These are phyloP conservation scores for Ibidorhyncha struthersii DNA, from an alignment of 2,113 vertebrate species.

Conservation along the genomic window DNA sequence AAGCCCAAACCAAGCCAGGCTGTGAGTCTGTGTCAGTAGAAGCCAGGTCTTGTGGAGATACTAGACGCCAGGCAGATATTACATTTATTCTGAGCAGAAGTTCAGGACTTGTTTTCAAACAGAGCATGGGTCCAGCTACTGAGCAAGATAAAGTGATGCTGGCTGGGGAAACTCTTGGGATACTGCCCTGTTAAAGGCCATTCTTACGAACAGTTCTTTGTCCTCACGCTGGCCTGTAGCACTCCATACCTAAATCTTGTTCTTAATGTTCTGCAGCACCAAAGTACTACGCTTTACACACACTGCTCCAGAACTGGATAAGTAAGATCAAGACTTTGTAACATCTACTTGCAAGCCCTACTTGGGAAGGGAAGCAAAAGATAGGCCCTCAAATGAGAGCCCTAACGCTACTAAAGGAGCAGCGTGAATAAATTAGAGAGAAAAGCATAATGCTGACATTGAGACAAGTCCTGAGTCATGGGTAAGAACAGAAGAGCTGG, in stretches of 20 bases:
- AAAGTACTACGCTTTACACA: not conserved
- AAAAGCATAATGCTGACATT: not conserved
- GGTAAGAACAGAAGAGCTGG: not conserved
- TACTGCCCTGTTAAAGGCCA: not conserved
- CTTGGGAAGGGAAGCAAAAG: not conserved
- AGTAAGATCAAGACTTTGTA: not conserved
- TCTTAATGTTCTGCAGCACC: not conserved
- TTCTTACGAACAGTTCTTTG: not conserved
- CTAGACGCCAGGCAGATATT: not conserved
- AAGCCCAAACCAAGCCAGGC: not conserved
- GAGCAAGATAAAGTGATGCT: not conserved
- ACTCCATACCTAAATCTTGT: not conserved
- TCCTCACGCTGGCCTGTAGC: not conserved
- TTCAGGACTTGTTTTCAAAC: not conserved
- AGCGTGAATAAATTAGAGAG: not conserved
- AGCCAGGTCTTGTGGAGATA: not conserved
- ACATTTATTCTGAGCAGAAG: not conserved
- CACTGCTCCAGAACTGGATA: not conserved
- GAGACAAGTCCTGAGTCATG: not conserved
- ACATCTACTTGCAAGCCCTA: not conserved
- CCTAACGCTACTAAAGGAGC: not conserved
- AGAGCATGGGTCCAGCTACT: not conserved
- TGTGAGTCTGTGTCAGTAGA: not conserved
- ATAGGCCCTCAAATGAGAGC: not conserved
- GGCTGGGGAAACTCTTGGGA: not conserved